phyloP scores from a whole-genome alignment of 2,888 invertebrate genomes.

The Vanessa cardui region DNA sequence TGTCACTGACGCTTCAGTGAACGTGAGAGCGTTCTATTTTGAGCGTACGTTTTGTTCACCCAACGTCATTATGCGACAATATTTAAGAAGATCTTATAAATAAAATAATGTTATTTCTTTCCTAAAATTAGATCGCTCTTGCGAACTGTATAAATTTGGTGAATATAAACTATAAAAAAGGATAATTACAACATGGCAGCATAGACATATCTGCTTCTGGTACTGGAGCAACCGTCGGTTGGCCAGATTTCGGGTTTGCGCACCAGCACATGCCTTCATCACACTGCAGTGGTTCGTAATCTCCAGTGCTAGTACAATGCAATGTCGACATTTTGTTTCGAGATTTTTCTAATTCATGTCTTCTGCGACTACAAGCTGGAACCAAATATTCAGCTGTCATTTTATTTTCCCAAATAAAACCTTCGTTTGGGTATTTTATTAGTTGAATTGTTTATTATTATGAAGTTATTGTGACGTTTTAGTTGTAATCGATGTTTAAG shows the following conservation, averaged over 20 bases:
- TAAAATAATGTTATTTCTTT: not conserved
- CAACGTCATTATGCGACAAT: slow-evolving; percentile 33
- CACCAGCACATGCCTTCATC: slow-evolving; percentile 88
- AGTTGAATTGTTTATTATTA: not conserved
- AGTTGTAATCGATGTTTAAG: not conserved
- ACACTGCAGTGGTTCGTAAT: slow-evolving; percentile 87
- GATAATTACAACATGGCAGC: slow-evolving; percentile 85
- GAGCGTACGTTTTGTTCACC: slow-evolving; percentile 33
- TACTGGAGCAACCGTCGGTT: slow-evolving; percentile 80
- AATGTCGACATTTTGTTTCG: slow-evolving; percentile 78
- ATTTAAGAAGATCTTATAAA: slow-evolving; percentile 20
- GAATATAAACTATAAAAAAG: not conserved
- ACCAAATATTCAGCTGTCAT: slow-evolving; percentile 3
- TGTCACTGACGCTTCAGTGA: slow-evolving; percentile 38
- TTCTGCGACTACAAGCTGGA: slow-evolving; percentile 84
- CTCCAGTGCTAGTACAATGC: slow-evolving; percentile 85
- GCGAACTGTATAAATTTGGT: too few relatives aligned
- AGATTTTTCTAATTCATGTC: slow-evolving; percentile 77
- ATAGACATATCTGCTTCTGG: slow-evolving; percentile 81
- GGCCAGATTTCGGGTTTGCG: slow-evolving; percentile 83
- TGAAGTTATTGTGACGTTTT: not conserved
- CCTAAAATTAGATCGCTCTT: too few relatives aligned
- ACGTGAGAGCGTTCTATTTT: slow-evolving; percentile 40
- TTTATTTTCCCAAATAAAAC: not conserved
- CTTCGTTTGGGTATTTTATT: not conserved